Base-by-base conservation (phyloP, 2,797 vertebrate genomes). In the Limosa lapponica region DNA sequence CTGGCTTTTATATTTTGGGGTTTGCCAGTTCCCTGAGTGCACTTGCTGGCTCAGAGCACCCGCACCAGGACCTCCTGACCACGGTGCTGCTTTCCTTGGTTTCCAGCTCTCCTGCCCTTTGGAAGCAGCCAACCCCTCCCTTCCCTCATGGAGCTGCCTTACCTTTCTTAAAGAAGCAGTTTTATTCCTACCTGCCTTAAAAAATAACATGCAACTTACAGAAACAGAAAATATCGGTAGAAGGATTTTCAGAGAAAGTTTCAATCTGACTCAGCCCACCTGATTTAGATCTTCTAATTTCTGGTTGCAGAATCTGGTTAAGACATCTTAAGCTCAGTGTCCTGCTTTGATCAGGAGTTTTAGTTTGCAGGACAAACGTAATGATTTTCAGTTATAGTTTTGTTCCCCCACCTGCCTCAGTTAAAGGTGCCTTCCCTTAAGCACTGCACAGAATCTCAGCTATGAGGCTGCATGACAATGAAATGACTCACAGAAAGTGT, bases 211-310 rank as follows among this genome's bases (percentile, higher is more conserved):
- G 6, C 12, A 87, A 11, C 2, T 49, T 79, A 82, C 5, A 78
- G 48, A 73, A 82, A 49, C 67, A 83, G 69, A 55, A 93, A 90
- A 91, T 82, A 92, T 30, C 59, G 11, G 6, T 80, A 75, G 69
- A 74, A 70, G 74, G 61, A 86, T 94, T 96, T 90, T 87, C 57
- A 78, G 59, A 62, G 24, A 82, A 91, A 70, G 16, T 85, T 93
- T 72, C 54, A 19, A 70, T 95, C 52, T 96, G 69, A 94, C 84
- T 97, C 18, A 28, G 51, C 49, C 32, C 34, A 93, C 55, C 85
- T 88, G 79, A 91, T 97, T 96, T 86, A 80, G 75, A 93, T 97
- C 95, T 96, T 94, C 61, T 96, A 72, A 96, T 93, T 89, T 95
- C 87, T 97, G 93, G 27, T 87, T 95, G 72, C 27, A 91, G 84